phyloP scores from a whole-genome alignment of 1,140 invertebrate species.

The Drosophila carrolli region DNA sequence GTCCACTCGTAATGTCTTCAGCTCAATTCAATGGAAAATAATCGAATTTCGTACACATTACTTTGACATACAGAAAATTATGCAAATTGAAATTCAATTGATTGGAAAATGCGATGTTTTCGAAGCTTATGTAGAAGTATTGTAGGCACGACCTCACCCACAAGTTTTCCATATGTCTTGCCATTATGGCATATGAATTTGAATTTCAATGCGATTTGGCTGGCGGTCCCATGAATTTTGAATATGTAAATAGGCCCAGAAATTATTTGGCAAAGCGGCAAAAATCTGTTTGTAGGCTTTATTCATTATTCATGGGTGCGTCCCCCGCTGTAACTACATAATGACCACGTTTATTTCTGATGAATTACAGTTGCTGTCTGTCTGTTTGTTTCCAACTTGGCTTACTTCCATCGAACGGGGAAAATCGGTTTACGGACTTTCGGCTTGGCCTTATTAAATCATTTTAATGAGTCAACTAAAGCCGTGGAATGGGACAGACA shows the following conservation, averaged over 20 bases:
- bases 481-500: conserved; percentile 24
- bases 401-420: neutral
- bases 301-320: conserved; percentile 66
- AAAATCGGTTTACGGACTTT: conserved; percentile 43
- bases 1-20: conserved; percentile 76
- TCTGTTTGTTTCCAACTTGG: conserved; percentile 21
- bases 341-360: conserved; percentile 62
- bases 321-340: conserved; percentile 22
- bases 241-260: conserved; percentile 64
- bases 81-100: conserved; percentile 83
- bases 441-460: conserved; percentile 64
- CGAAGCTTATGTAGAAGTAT: conserved; percentile 20
- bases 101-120: conserved; percentile 75
- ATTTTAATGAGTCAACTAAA: conserved; percentile 77
- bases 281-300: conserved; percentile 63
- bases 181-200: conserved; percentile 58
- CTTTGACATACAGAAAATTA: conserved; percentile 79
- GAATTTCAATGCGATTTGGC: conserved; percentile 50
- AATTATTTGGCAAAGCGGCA: conserved; percentile 53
- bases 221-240: conserved; percentile 37
- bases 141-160: conserved; percentile 31
- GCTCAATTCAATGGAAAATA: conserved; percentile 82
- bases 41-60: conserved; percentile 81
- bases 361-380: conserved; percentile 41
- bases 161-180: conserved; percentile 66